Evolutionary conservation across 2,113 vertebrate species (phyloP), one percentile per base, ranked within the genome.

Genomic region (Sardina pilchardus): DNA sequence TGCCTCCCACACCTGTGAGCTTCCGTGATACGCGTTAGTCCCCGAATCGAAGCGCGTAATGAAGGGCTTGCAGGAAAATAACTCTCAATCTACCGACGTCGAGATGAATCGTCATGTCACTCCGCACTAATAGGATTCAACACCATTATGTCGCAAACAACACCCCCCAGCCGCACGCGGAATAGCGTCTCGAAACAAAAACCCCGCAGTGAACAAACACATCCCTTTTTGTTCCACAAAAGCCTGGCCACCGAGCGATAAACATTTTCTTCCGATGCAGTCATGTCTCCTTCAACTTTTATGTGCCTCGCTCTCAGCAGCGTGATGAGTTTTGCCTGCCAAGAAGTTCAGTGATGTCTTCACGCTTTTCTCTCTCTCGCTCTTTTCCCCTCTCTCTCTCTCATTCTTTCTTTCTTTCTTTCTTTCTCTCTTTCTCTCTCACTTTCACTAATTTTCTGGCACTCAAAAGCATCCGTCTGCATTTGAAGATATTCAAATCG

Each of bases 401-500:
- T 50, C n/a, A 19, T 47, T 53, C 83, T 44, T 30, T 48, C 43
- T 30, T 6, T 82, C 45, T 45, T n/a, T n/a, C n/a, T n/a, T n/a
- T n/a, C n/a, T n/a, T n/a, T n/a, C n/a, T n/a, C n/a, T n/a, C 1
- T 50, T 47, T 39, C 44, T 26, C n/a, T 84, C 16, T 85, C 48
- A 63, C 48, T 47, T 53, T 88, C 63, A 43, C 39, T 82, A 83
- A 85, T 19, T 75, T 85, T 86, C 75, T 91, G 71, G 30, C 30
- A 78, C 71, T 39, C 71, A 36, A 10, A 34, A 78, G 30, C 6
- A 12, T 78, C 14, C 4, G 26, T 4, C 71, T 78, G 30, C 34
- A 85, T 94, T 93, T 92, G 91, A 91, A 93, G 91, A 93, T 92
- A 93, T 95, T 93, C 87, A 92, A 94, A 92, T 92, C 75, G 87